Evolutionary conservation across 2,113 vertebrate genomes (phyloP), one percentile per base, ranked within the genome.

Genomic region (Monopterus albus): DNA sequence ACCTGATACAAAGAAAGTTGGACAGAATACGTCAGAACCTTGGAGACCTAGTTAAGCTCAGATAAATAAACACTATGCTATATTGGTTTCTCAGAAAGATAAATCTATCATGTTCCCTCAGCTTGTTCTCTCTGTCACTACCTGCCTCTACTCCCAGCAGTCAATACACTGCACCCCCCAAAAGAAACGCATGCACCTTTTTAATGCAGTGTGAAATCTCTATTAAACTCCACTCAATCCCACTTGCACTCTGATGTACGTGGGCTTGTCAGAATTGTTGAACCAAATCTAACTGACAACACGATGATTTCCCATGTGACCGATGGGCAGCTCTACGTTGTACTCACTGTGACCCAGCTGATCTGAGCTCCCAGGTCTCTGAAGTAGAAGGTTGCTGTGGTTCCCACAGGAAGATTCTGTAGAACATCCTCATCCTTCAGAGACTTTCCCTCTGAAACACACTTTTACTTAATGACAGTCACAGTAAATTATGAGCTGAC

Each of bases 331-430:
- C 58, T 35, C 20, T 7, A 21, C 17, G 20, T 7, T 56, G 56
- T 40, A 88, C 93, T 94, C 84, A 98, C 97, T 39, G 95, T 98
- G 82, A 97, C 96, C 97, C 97, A 98, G 95, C 96, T 97, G 91
- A 98, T 97, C 91, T 98, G 96, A 0, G 97, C 95, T 18, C 97
- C 97, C 78, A 98, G 92, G 86, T 98, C 97, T 47, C 95, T 94
- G 90, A 98, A 98, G 91, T 97, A 98, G 55, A 98, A 93, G 0
- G 96, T 98, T 40, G 97, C 97, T 0, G 97, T 98, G 81, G 97
- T 98, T 83, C 97, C 97, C 82, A 98, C 97, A 0, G 97, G 97
- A 17, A 98, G 94, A 75, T 94, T 93, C 88, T 98, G 96, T 55
- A 98, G 92, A 20, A 98, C 90, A 0, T 98, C 97, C 82, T 98